Conservation (phyloP, 2,113 vertebrate species). For the Mesitornis unicolor region DNA sequence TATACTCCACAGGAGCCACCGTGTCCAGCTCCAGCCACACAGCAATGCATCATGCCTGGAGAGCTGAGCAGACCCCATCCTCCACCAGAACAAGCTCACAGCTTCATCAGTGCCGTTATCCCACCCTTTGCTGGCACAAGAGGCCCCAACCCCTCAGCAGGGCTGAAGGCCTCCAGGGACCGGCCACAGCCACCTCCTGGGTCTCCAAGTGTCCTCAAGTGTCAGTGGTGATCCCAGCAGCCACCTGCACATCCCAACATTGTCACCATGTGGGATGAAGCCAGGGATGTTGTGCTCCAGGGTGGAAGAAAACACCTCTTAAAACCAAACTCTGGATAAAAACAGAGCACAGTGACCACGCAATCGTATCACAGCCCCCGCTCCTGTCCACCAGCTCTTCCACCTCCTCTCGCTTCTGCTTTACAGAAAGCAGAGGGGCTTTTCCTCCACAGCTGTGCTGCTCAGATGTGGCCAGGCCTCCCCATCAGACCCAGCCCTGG, state of each 20-base stretch:
- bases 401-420: neutral
- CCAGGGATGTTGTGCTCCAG: neutral
- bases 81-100: neutral
- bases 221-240: neutral
- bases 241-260: neutral
- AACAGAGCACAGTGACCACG: fast-evolving
- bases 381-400: fast-evolving
- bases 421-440: fast-evolving
- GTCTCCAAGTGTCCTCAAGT: neutral
- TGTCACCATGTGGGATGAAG: neutral
- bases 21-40: neutral
- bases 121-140: neutral
- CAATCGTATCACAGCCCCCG: fast-evolving
- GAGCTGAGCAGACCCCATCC: neutral
- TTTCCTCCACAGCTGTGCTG: fast-evolving
- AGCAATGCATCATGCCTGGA: fast-evolving
- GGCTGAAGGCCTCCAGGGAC: neutral
- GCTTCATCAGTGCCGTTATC: fast-evolving
- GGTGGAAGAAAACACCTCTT: neutral
- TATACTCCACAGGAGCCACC: fast-evolving
- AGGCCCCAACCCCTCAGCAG: neutral
- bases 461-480: neutral
- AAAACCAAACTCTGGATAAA: neutral
- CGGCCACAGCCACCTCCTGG: neutral
- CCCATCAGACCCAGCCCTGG: neutral